Evolutionary conservation across 2,797 vertebrate genomes (phyloP), one percentile per base, ranked within the genome.

Genomic region (Basileuterus tristriatus): DNA sequence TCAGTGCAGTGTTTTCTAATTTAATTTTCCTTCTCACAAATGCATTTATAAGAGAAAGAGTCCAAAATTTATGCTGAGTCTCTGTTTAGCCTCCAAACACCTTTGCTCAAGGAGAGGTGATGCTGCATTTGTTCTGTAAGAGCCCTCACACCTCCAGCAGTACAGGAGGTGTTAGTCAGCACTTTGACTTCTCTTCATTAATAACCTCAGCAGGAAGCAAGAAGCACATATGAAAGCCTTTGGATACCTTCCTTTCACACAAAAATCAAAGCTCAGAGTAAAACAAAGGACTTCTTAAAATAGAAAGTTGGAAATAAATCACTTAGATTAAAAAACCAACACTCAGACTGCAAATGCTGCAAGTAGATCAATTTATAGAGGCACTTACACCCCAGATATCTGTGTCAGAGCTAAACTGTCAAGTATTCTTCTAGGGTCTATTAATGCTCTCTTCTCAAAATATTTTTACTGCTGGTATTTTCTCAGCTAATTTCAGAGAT

Each of bases 151-250:
- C 41, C 80, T 83, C 59, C 89, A 70, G 34, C 23, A 81, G 36
- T 30, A 43, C 29, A 55, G 34, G 15, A 16, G 44, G 56, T 75
- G 67, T 94, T 96, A 95, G 90, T 96, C 95, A 97, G 94, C 89
- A 55, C 23, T 96, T 97, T 96, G 95, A 11, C 43, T 91, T 37
- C 91, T 84, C 80, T 68, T 97, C 81, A 91, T 91, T 96, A 97
- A 95, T 87, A 96, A 95, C 79, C 92, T 95, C 94, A 90, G 91
- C 87, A 92, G 94, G 96, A 93, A 96, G 93, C 44, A 7, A 96
- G 69, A 50, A 72, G 55, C 65, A 94, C 29, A 29, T 62, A 58
- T 65, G 86, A 95, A 96, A 97, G 92, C 65, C 74, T 94, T 90
- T 68, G 44, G 76, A 90, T 91, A 85, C 70, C 70, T 83, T 85